phyloP scores from a whole-genome alignment of 2,888 invertebrate genomes.

The Zygaena filipendulae region DNA sequence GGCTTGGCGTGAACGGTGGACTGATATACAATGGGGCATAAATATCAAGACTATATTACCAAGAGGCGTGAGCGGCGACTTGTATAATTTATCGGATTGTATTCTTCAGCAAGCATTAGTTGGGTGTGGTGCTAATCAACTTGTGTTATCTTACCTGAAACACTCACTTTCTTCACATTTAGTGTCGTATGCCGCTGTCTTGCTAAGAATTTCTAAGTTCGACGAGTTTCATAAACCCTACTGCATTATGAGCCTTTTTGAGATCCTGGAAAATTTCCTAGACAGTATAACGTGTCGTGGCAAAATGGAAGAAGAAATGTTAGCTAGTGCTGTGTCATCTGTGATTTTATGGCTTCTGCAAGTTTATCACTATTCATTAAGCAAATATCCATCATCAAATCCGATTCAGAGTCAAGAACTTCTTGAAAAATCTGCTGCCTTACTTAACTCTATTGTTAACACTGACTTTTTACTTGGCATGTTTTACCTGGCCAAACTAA shows the following conservation, averaged over 20 bases:
- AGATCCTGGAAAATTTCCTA: constrained; percentile 80
- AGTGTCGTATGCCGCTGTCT: constrained; percentile 90
- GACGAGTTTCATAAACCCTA: constrained; percentile 88
- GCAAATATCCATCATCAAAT: constrained; percentile 54
- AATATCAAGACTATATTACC: constrained; percentile 93
- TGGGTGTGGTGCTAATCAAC: constrained; percentile 91
- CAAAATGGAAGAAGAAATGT: constrained; percentile 87
- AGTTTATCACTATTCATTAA: constrained; percentile 70
- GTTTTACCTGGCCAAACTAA: constrained; percentile 85
- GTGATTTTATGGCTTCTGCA: constrained; percentile 85
- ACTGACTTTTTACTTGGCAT: constrained; percentile 84
- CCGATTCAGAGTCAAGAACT: constrained; percentile 69
- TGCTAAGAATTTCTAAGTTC: constrained; percentile 89
- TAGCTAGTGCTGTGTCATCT: constrained; percentile 86
- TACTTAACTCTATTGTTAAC: constrained; percentile 74
- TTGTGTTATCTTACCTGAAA: constrained; percentile 91
- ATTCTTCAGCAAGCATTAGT: constrained; percentile 94
- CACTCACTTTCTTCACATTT: constrained; percentile 92
- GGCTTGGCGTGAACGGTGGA: constrained; percentile 97
- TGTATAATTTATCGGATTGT: constrained; percentile 93
- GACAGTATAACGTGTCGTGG: constrained; percentile 75
- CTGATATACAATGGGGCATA: constrained; percentile 95
- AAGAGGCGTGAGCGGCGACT: constrained; percentile 91
- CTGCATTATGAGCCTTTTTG: constrained; percentile 86
- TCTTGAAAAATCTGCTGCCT: constrained; percentile 74